phyloP scores from a whole-genome alignment of 2,888 invertebrate species.

The Oligia latruncula region DNA sequence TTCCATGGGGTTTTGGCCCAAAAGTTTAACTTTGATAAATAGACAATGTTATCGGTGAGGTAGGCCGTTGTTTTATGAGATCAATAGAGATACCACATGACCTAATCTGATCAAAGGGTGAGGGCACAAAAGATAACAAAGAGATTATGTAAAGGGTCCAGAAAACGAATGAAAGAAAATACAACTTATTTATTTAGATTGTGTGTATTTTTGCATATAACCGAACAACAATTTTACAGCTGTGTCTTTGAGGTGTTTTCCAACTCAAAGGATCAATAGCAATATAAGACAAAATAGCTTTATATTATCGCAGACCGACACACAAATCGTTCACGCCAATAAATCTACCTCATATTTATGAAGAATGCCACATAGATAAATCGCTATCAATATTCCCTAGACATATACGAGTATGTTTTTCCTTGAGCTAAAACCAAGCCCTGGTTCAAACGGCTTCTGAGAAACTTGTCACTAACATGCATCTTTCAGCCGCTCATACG shows the following conservation, averaged over 20 bases:
- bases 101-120: not conserved
- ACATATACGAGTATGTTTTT: slow-evolving; percentile 5
- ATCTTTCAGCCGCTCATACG: not conserved
- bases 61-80: not conserved
- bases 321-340: not conserved
- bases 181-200: not conserved
- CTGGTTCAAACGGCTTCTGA: slow-evolving; percentile 2
- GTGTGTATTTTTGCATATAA: no score
- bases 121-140: not conserved
- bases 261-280: slow-evolving; percentile 1
- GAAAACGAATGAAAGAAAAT: not conserved
- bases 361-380: not conserved
- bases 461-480: slow-evolving; percentile 7
- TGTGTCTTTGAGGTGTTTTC: not conserved
- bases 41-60: slow-evolving; percentile 10
- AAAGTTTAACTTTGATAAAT: slow-evolving; percentile 18
- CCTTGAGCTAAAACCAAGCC: not conserved
- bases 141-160: slow-evolving; percentile 4
- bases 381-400: slow-evolving; percentile 3
- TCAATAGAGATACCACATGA: not conserved
- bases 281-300: not conserved
- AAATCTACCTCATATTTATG: not conserved
- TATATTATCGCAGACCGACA: no score
- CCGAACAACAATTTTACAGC: not conserved
- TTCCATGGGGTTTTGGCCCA: not conserved